Conservation (phyloP, 2,113 vertebrate species). For the Muntiacus reevesi region DNA sequence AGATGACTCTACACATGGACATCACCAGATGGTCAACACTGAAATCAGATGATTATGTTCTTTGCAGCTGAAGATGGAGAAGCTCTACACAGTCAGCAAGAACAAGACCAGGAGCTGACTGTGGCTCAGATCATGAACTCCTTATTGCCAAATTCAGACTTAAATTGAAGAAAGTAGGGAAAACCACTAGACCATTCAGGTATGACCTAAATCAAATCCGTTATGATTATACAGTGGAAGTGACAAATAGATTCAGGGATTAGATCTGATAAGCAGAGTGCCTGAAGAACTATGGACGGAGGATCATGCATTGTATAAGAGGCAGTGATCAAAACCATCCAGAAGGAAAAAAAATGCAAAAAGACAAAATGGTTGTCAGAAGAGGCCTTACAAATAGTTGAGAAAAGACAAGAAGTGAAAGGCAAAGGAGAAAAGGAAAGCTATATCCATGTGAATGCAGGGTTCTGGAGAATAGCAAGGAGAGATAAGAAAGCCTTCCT, state of each 20-base stretch:
- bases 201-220: background rate
- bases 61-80: background rate
- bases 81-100: background rate
- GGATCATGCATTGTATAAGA: background rate
- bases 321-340: background rate
- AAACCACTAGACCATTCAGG: background rate
- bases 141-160: background rate
- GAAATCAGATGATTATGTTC: background rate
- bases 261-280: background rate
- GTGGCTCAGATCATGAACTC: background rate
- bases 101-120: background rate
- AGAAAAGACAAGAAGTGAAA: background rate
- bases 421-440: background rate
- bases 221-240: background rate
- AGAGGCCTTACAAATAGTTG: background rate
- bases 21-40: background rate
- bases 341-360: background rate
- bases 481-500: background rate
- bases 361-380: background rate
- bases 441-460: background rate
- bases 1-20: background rate
- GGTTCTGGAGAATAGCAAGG: background rate
- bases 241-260: background rate
- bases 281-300: background rate
- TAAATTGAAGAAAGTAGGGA: background rate